These are phyloP conservation scores for Amphipoea lucens DNA, from an alignment of 2,888 invertebrate species.

Conservation along the genomic window DNA sequence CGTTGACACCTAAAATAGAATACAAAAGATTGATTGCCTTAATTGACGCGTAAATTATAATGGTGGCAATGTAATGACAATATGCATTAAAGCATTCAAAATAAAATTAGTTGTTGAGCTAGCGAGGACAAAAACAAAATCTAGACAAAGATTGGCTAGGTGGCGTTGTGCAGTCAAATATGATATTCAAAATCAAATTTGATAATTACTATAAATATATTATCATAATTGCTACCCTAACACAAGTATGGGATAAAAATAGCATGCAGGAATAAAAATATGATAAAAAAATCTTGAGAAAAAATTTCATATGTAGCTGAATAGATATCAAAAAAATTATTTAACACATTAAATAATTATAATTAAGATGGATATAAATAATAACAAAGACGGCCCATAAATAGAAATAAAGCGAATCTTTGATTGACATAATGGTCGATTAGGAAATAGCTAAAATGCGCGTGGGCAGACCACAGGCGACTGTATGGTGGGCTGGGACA, in stretches of 20 bases:
- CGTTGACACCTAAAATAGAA: constrained; percentile 57
- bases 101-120: constrained; percentile 26
- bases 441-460: constrained; percentile 76
- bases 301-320: not conserved
- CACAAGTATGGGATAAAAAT: not conserved
- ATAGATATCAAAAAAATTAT: constrained; percentile 17
- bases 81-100: constrained; percentile 43
- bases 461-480: constrained; percentile 75
- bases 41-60: constrained; percentile 47
- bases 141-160: not conserved
- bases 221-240: not conserved
- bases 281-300: not conserved
- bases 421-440: constrained; percentile 71
- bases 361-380: constrained; percentile 73
- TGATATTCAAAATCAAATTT: not conserved
- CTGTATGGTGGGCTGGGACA: constrained; percentile 66
- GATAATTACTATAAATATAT: not conserved
- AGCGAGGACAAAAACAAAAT: constrained; percentile 19
- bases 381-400: constrained; percentile 71
- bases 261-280: not conserved
- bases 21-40: constrained; percentile 57
- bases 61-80: constrained; percentile 49
- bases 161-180: not conserved
- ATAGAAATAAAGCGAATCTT: constrained; percentile 70
- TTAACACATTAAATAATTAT: constrained; percentile 29